Evolutionary conservation across 2,113 vertebrate genomes (phyloP).

Genomic region (Cephalopholis sonnerati): DNA sequence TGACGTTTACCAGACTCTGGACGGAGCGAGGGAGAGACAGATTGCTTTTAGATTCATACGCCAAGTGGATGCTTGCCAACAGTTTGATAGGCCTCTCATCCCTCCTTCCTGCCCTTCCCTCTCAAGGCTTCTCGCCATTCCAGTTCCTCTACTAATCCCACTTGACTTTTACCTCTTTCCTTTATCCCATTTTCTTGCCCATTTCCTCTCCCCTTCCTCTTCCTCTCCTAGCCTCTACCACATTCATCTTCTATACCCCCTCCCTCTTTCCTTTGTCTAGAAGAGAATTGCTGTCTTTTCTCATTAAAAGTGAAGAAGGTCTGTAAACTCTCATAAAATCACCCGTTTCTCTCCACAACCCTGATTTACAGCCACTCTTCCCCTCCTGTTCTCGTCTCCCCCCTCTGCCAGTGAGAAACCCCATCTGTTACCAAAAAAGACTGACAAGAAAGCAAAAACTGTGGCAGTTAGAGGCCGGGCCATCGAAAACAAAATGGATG

Average conservation of each 20-base stretch:
- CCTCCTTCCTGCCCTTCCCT: conserved; percentile 51
- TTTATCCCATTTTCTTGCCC: conserved; percentile 26
- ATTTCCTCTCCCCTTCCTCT: conserved; percentile 18
- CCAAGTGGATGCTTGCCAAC: conserved; percentile 62
- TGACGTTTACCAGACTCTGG: conserved; percentile 32
- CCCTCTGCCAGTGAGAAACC: conserved; percentile 49
- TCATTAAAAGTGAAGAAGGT: conserved; percentile 75
- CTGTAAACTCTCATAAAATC: conserved; percentile 79
- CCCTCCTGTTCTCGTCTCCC: conserved; percentile 11
- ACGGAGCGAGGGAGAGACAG: neutral
- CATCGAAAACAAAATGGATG: conserved; percentile 47
- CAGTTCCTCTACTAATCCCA: conserved; percentile 55
- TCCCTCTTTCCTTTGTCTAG: conserved; percentile 41
- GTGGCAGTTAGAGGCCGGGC: conserved; percentile 31
- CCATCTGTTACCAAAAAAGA: conserved; percentile 71
- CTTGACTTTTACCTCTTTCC: conserved; percentile 47
- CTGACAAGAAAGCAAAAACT: conserved; percentile 54
- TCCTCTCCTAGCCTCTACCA: neutral
- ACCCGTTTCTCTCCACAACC: conserved; percentile 58
- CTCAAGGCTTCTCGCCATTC: conserved; percentile 45
- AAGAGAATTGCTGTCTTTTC: conserved; percentile 69
- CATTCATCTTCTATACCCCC: conserved; percentile 25
- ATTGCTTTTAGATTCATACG: conserved; percentile 55
- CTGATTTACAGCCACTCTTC: conserved; percentile 68
- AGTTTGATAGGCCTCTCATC: conserved; percentile 53